Base-by-base conservation (phyloP, 2,113 vertebrate genomes). In the Aegotheles bennettii region DNA sequence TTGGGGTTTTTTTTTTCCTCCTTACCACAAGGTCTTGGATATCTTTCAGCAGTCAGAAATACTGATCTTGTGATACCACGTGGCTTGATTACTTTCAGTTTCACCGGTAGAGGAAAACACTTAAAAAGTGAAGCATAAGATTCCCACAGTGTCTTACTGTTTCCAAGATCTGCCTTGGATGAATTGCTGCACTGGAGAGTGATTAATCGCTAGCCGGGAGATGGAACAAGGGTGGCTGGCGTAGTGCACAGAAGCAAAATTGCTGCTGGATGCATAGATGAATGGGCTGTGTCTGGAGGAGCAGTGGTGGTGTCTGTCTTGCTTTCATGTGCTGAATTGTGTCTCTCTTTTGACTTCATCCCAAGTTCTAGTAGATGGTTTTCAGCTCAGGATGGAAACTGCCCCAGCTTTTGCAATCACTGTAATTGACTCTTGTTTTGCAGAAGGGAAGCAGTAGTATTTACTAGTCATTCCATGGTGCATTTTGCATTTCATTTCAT, bases 171-270 rank as follows among this genome's bases (percentile, higher is more conserved):
- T 6, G 25, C 28, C 38, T 53, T 93, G 77, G 63, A 77, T 94
- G 84, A 93, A 91, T 95, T 79, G 78, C 70, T 95, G 57, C 70
- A 16, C 25, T 79, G 71, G 77, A 86, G 85, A 81, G 89, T 93
- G 83, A 95, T 96, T 96, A 90, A 91, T 97, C 42, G 61, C 40
- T 76, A 78, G n/a, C 85, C 7, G 11, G 2, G 12, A 91, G 78
- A 53, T 92, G 78, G 61, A 94, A 35, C 71, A 87, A 64, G 80
- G 65, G 63, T 78, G 60, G 50, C 78, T 89, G 86, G 78, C 36
- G 19, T 64, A 70, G 26, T 63, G 91, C 68, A 87, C 76, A 85
- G 87, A 81, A 86, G 73, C 42, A 81, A 71, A 94, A 92, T 76
- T 92, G 68, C 56, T 79, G 56, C 81, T 71, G 53, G 51, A 29